phyloP scores from a whole-genome alignment of 2,888 invertebrate species.

The Carcina quercana region DNA sequence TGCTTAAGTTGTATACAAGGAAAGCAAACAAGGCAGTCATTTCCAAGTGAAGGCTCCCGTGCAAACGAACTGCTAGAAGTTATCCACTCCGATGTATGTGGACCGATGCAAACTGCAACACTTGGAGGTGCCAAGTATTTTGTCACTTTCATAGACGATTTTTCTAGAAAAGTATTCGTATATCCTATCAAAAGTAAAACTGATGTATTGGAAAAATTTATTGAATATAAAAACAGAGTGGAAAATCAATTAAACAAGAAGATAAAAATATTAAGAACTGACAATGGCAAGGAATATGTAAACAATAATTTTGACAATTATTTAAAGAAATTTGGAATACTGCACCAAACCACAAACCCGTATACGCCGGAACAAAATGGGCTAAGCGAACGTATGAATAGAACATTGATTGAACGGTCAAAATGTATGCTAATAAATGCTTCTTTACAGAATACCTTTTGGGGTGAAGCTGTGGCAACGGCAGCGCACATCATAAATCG shows the following conservation, averaged over 20 bases:
- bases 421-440: conserved; percentile 11
- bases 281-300: conserved; percentile 18
- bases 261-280: conserved; percentile 15
- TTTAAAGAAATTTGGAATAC: conserved; percentile 19
- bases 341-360: conserved; percentile 20
- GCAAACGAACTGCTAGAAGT: conserved; percentile 6
- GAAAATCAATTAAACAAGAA: conserved; percentile 16
- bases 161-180: background rate
- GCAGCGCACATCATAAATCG: conserved; percentile 15
- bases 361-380: conserved; percentile 30
- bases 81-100: conserved; percentile 5
- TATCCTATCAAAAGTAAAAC: background rate
- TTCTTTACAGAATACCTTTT: conserved; percentile 11
- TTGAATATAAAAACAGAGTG: conserved; percentile 10
- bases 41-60: too few species aligned
- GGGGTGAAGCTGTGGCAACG: conserved; percentile 17
- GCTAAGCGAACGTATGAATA: conserved; percentile 23
- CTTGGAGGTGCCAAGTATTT: background rate
- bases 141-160: conserved; percentile 1
- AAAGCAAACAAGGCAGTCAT: too few species aligned
- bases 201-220: conserved; percentile 5
- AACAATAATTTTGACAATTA: conserved; percentile 14
- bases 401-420: too few species aligned
- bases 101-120: background rate
- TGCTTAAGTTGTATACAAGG: too few species aligned